Evolutionary conservation across 2,113 vertebrate species (phyloP), one percentile per base, ranked within the genome.

Genomic region (Campylomormyrus numenius): DNA sequence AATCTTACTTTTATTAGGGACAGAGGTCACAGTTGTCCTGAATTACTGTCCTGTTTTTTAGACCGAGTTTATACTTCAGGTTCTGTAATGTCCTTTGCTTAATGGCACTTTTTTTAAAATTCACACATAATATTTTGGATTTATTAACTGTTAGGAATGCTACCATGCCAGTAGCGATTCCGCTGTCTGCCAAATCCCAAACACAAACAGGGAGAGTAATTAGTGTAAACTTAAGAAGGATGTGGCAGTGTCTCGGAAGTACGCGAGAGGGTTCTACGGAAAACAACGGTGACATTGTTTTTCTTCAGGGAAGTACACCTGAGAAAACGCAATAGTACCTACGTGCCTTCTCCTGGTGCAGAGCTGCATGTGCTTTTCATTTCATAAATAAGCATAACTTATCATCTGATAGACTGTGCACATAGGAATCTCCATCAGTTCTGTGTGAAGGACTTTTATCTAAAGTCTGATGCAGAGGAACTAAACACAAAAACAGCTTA

Each of bases 111-210:
- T 94, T 96, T 95, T 94, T 96, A 96, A 56, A 97, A 97, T 98
- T 98, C 97, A 97, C 98, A 99, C 97, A 95, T 98, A 98, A 98
- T 99, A 97, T 97, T 97, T 97, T 95, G 97, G 96, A 98, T 98
- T 98, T 99, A 98, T 98, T 97, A 97, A 96, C 97, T 97, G 97
- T 97, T 97, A 97, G 96, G 96, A 97, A 97, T 95, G 97, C 96
- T 97, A 94, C 96, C 96, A 97, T 93, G 97, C 96, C 97, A 95
- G 96, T 97, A 97, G 97, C 95, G 93, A 96, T 97, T 97, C 96
- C 95, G 96, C 95, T 97, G 6, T 35, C 74, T 42, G 89, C 86
- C 66, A 89, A 91, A 92, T 91, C 83, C 85, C 90, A 91, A 91
- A 92, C 95, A 96, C 96, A 96, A 97, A 96, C 97, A 31, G 94